Conservation (phyloP, 2,113 vertebrate genomes). For the Glaucidium brasilianum region DNA sequence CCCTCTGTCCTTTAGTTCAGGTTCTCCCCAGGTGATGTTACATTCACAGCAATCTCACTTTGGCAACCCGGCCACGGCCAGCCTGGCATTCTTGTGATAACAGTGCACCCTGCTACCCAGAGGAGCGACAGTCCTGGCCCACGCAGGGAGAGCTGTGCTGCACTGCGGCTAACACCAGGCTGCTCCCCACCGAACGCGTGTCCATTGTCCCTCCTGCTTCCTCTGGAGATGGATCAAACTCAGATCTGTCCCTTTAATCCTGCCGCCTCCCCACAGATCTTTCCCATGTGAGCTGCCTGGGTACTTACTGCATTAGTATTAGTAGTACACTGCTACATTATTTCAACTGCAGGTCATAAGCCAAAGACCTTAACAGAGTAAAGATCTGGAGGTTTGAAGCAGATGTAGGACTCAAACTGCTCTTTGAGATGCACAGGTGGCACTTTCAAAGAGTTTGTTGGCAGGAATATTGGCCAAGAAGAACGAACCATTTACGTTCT, state of each 20-base stretch:
- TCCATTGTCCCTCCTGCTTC: not conserved
- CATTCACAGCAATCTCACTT: not conserved
- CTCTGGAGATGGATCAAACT: not conserved
- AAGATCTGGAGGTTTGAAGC: not conserved
- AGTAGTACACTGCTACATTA: not conserved
- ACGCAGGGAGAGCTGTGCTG: not conserved
- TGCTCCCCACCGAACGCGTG: accelerated
- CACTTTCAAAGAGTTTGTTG: not conserved
- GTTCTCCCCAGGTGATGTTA: not conserved
- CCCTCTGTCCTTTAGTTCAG: not conserved
- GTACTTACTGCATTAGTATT: not conserved
- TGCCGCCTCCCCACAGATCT: not conserved
- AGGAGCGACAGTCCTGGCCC: not conserved
- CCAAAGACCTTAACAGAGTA: not conserved
- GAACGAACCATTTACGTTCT: not conserved
- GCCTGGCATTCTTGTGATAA: not conserved
- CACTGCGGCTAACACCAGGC: not conserved
- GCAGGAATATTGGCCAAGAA: not conserved
- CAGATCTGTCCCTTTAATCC: not conserved
- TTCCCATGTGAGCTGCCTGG: not conserved
- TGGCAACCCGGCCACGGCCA: not conserved
- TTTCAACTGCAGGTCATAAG: not conserved
- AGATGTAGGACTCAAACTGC: not conserved
- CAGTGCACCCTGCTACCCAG: not conserved
- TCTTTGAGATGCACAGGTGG: not conserved